Conservation (phyloP, 2,888 invertebrate genomes). For the Gymnoscelis rufifasciata region DNA sequence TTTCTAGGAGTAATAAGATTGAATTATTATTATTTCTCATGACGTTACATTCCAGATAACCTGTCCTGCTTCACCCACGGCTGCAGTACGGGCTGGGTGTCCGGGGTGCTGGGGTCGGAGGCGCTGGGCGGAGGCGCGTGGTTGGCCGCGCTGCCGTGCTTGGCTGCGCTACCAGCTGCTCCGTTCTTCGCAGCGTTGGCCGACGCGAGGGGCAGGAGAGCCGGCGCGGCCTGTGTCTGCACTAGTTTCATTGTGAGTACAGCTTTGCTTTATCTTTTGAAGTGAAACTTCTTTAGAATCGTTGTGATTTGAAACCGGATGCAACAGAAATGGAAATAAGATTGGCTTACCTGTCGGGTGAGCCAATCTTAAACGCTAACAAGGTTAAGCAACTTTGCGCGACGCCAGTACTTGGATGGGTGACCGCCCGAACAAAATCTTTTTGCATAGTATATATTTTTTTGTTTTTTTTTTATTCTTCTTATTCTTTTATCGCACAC, state of each 20-base stretch:
- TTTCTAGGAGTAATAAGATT: too few relatives aligned
- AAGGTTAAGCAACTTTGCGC: too few relatives aligned
- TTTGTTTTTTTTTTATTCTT: too few relatives aligned
- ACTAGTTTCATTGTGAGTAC: slow-evolving; percentile 65
- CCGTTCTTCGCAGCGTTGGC: slow-evolving; percentile 70
- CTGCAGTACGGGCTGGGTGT: slow-evolving; percentile 73
- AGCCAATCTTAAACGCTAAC: too few relatives aligned
- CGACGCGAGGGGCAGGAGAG: slow-evolving; percentile 61
- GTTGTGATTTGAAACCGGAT: too few relatives aligned
- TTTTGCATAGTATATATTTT: too few relatives aligned
- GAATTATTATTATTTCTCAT: not conserved
- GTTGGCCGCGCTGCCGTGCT: slow-evolving; percentile 66
- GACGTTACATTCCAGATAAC: slow-evolving; percentile 47
- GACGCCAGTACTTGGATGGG: too few relatives aligned
- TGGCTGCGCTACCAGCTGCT: slow-evolving; percentile 66
- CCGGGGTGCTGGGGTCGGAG: slow-evolving; percentile 65
- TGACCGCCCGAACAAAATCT: too few relatives aligned
- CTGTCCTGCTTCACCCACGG: slow-evolving; percentile 73
- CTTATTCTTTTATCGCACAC: too few relatives aligned
- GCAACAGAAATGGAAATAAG: too few relatives aligned
- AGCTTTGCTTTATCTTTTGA: not conserved
- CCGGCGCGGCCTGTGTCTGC: slow-evolving; percentile 60
- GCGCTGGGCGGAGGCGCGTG: slow-evolving; percentile 69
- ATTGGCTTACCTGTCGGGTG: too few relatives aligned
- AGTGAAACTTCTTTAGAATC: too few relatives aligned